These are phyloP conservation scores for Alouatta palliata DNA, from an alignment of 2,113 vertebrate species.

Conservation along the genomic window DNA sequence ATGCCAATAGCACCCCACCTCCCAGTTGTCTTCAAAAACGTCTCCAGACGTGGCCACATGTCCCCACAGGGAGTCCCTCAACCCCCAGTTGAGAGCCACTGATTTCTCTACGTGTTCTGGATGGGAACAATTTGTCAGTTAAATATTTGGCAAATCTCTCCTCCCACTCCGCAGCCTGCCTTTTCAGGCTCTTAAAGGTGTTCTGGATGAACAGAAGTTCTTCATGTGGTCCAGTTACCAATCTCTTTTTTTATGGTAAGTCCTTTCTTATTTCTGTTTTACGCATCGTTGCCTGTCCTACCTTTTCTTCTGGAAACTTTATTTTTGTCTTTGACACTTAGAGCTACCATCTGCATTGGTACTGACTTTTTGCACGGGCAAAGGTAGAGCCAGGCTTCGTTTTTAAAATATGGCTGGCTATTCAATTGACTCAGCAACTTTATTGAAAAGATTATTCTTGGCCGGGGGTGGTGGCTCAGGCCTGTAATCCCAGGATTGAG, in stretches of 20 bases:
- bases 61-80: not conserved
- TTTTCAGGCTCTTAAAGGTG: not conserved
- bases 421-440: not conserved
- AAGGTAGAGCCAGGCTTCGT: not conserved
- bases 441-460: not conserved
- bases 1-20: not conserved
- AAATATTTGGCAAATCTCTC: not conserved
- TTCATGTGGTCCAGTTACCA: not conserved
- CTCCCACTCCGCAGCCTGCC: not conserved
- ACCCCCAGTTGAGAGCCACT: not conserved
- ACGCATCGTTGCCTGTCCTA: not conserved
- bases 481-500: too few species aligned
- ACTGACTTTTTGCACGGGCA: not conserved
- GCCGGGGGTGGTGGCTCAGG: too few species aligned
- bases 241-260: not conserved
- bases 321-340: not conserved
- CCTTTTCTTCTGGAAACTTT: not conserved
- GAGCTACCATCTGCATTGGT: not conserved
- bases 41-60: not conserved
- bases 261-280: not conserved
- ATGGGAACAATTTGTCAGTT: not conserved
- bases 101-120: not conserved
- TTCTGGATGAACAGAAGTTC: not conserved
- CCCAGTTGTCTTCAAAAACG: not conserved
- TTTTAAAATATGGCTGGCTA: not conserved